phyloP scores from a whole-genome alignment of 2,888 invertebrate species.

The Hydropsyche betteni region DNA sequence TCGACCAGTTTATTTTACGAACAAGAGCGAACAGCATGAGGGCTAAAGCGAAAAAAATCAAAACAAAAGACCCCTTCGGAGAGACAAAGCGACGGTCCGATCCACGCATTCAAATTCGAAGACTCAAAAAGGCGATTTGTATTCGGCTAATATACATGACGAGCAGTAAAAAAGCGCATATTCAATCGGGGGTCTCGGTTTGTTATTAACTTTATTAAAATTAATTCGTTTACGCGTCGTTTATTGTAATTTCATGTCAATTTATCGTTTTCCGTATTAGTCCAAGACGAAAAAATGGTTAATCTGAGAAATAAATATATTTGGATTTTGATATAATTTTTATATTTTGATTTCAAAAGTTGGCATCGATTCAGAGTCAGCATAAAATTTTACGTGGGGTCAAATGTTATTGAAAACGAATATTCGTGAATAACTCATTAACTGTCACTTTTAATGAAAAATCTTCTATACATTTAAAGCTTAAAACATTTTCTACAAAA shows the following conservation, averaged over 20 bases:
- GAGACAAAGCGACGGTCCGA: constrained; percentile 5
- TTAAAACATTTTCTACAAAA: too few relatives aligned
- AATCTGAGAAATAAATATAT: background rate
- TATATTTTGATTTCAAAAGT: too few relatives aligned
- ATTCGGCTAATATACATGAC: constrained; percentile 26
- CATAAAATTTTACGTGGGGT: too few relatives aligned
- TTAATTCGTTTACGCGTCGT: constrained; percentile 9
- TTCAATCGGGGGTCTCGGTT: constrained; percentile 11
- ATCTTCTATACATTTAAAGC: too few relatives aligned
- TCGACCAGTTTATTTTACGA: constrained; percentile 14
- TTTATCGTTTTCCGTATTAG: background rate
- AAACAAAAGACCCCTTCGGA: constrained; percentile 1
- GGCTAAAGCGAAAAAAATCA: background rate
- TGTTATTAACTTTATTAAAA: constrained; percentile 1
- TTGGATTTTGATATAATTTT: too few relatives aligned
- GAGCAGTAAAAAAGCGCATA: constrained; percentile 6
- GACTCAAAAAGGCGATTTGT: constrained; percentile 25
- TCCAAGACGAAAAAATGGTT: background rate
- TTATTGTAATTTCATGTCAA: background rate
- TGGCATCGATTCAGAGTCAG: too few relatives aligned
- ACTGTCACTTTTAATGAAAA: too few relatives aligned
- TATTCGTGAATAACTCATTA: too few relatives aligned
- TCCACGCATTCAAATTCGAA: constrained; percentile 17
- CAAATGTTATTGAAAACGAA: too few relatives aligned
- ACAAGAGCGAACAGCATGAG: background rate